Evolutionary conservation across 1,140 invertebrate genomes (phyloP).

Genomic region (Drosophila ficusphila): DNA sequence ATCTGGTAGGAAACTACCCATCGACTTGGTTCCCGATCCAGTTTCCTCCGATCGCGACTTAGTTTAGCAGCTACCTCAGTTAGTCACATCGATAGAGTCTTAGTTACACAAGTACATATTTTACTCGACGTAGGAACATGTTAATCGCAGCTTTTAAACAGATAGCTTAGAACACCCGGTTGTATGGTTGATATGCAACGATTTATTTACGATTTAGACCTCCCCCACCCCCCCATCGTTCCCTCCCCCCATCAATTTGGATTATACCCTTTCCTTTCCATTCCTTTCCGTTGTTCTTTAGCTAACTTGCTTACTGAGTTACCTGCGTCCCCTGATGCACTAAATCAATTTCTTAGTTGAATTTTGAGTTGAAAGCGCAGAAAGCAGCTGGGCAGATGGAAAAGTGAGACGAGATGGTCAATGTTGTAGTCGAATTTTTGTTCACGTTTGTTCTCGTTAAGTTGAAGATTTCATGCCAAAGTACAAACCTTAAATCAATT

Average conservation of each 20-base stretch:
- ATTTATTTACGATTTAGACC: slow-evolving; percentile 7
- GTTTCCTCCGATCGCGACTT: slow-evolving; percentile 37
- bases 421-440: slow-evolving; percentile 82
- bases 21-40: slow-evolving; percentile 19
- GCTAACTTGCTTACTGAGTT: slow-evolving; percentile 77
- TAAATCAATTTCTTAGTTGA: slow-evolving; percentile 81
- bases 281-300: slow-evolving; percentile 50
- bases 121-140: slow-evolving; percentile 76
- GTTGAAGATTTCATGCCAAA: slow-evolving; percentile 80
- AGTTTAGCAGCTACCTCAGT: slow-evolving; percentile 67
- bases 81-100: slow-evolving; percentile 54
- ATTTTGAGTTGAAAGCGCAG: slow-evolving; percentile 67
- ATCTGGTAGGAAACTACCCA: slow-evolving; percentile 30
- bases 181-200: slow-evolving; percentile 20
- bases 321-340: slow-evolving; percentile 63
- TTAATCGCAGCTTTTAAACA: slow-evolving; percentile 76
- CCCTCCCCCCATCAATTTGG: background rate
- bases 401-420: slow-evolving; percentile 44
- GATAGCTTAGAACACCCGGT: slow-evolving; percentile 38
- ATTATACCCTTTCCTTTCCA: slow-evolving; percentile 6
- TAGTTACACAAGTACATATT: slow-evolving; percentile 39
- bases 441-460: slow-evolving; percentile 81
- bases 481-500: slow-evolving; percentile 80
- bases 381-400: slow-evolving; percentile 23
- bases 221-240: background rate